Evolutionary conservation across 1,140 invertebrate genomes (phyloP).

Genomic region (Orchesella cincta): DNA sequence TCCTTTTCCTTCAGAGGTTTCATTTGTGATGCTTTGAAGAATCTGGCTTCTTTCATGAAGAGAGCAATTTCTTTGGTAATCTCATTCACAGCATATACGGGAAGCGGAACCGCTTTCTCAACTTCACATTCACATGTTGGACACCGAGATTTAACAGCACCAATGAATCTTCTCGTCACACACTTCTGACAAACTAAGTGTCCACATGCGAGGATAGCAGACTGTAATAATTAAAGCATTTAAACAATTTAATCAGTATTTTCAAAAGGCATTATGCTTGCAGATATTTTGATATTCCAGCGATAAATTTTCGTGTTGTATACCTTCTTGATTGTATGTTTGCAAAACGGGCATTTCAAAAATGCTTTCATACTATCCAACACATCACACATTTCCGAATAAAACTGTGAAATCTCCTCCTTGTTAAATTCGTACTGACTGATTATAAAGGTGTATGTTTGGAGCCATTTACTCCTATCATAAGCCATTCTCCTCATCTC

Average conservation of each 20-base stretch:
- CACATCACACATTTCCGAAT: slow-evolving; percentile 34
- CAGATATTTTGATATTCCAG: too few relatives aligned
- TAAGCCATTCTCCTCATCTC: slow-evolving; percentile 40
- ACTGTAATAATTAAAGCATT: slow-evolving; percentile 23
- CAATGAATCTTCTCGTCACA: slow-evolving; percentile 30
- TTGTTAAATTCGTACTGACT: slow-evolving; percentile 36
- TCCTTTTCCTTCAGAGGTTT: slow-evolving; percentile 28
- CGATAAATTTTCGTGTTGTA: not conserved
- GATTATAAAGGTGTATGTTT: slow-evolving; percentile 35
- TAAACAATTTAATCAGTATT: too few relatives aligned
- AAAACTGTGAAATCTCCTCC: slow-evolving; percentile 35
- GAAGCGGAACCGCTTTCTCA: slow-evolving; percentile 26
- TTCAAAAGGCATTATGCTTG: too few relatives aligned
- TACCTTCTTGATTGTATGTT: slow-evolving; percentile 38
- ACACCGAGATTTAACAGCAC: slow-evolving; percentile 30
- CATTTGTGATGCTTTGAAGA: slow-evolving; percentile 13
- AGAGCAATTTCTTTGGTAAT: slow-evolving; percentile 32
- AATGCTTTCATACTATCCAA: slow-evolving; percentile 31
- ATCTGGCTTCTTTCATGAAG: slow-evolving; percentile 39
- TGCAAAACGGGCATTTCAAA: slow-evolving; percentile 30
- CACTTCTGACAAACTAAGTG: slow-evolving; percentile 39
- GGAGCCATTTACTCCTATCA: slow-evolving; percentile 39
- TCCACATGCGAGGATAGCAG: slow-evolving; percentile 33
- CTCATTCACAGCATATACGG: slow-evolving; percentile 34
- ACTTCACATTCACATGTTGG: slow-evolving; percentile 36